Base-by-base conservation (phyloP, 2,888 invertebrate genomes). In the Trichopria drosophilae region DNA sequence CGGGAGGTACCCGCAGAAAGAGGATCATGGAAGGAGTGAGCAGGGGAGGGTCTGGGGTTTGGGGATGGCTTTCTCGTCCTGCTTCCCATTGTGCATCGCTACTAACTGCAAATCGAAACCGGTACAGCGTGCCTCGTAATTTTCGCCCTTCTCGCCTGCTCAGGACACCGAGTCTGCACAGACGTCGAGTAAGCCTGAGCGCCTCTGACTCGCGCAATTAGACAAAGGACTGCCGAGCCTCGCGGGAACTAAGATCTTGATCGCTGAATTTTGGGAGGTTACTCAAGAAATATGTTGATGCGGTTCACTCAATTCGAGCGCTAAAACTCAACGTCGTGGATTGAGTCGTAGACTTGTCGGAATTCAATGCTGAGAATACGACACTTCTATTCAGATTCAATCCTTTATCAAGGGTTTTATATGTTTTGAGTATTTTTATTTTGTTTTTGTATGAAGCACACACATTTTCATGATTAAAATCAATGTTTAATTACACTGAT, bases 51-150 rank as follows among this genome's bases (percentile, higher is more conserved):
- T 32, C 44, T 54, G 51, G 57, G n/a, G 26, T 24, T 29, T 16
- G 18, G 10, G 3, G 24, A 24, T 15, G 9, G 19, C 6, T 40
- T 44, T 53, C 41, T 22, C 23, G 28, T 19, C 24, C 20, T 20
- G 22, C 13, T 52, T 39, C 29, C 48, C 52, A 52, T 50, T 51
- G 44, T 42, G 41, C 39, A 45, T 51, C 52, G 39, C 55, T 62
- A 59, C 61, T 60, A 60, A 63, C 59, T 62, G 62, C 57, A 60
- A 61, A 68, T 63, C 59, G 59, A 59, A 50, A 63, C 58, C 53
- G 41, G 26, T 45, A 44, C 37, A 19, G 42, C 31, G 28, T 45
- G 43, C 53, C 55, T 23, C 45, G 55, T 59, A 62, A 62, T 59
- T 62, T 60, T 59, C 51, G 43, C 47, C 52, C 53, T 37, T 41